Percentiles rank a stretch among this genome's conserved stretches.
phyloP scores from a whole-genome alignment of 2,113 vertebrate species.

The Triplophysa rosa region DNA sequence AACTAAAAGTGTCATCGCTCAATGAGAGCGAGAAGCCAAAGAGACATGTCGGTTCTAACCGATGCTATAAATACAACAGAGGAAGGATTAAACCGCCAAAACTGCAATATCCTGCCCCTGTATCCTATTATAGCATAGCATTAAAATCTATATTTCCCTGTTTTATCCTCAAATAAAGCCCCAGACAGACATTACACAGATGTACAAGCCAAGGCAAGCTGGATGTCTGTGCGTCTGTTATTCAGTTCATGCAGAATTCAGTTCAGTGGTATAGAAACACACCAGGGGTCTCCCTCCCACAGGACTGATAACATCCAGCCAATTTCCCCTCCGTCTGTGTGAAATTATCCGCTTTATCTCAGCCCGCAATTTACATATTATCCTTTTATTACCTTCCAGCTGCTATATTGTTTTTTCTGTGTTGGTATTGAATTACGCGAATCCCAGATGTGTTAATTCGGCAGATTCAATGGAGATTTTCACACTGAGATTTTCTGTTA shows the following conservation, averaged over 20 bases:
- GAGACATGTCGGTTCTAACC: constrained; percentile 19
- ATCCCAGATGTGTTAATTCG: not conserved
- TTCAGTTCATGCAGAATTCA: constrained; percentile 66
- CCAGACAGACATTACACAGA: constrained; percentile 33
- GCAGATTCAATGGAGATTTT: constrained; percentile 11
- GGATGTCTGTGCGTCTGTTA: constrained; percentile 53
- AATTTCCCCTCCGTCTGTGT: constrained; percentile 68
- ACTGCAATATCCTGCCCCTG: constrained; percentile 59
- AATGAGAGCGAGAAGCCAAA: not conserved
- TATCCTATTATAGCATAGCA: constrained; percentile 56
- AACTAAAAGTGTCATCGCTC: not conserved
- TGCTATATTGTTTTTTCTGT: constrained; percentile 40
- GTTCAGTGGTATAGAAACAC: constrained; percentile 61
- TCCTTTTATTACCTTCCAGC: constrained; percentile 40
- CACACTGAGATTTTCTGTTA: not conserved
- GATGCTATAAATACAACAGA: constrained; percentile 58
- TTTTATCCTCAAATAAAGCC: constrained; percentile 69
- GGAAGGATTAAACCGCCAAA: constrained; percentile 54
- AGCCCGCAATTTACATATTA: constrained; percentile 13
- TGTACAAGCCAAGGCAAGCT: constrained; percentile 55
- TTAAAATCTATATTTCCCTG: constrained; percentile 66
- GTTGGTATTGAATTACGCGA: constrained; percentile 23
- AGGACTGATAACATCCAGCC: constrained; percentile 68
- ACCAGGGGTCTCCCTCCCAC: constrained; percentile 58
- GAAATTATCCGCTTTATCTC: constrained; percentile 46